Evolutionary conservation across 2,113 vertebrate species (phyloP).

Genomic region (Tragulus kanchil): DNA sequence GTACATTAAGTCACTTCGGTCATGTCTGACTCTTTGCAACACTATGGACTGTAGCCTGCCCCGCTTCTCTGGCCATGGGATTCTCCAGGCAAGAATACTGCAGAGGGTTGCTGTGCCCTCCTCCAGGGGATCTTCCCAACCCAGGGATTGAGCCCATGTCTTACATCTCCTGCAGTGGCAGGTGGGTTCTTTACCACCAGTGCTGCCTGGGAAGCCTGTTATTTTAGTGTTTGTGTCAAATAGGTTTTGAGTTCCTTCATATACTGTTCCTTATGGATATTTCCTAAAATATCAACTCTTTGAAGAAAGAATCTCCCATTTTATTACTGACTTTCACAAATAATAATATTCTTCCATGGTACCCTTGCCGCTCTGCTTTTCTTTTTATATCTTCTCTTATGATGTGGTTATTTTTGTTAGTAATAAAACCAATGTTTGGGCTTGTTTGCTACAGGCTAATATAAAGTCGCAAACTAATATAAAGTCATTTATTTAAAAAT

Average conservation of each 20-base stretch:
- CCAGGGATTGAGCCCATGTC: neutral
- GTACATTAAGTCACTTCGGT: too few species aligned
- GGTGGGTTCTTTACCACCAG: neutral
- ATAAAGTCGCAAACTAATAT: constrained; percentile 5
- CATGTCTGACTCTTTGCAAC: neutral
- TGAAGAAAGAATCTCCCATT: neutral
- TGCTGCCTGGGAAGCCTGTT: neutral
- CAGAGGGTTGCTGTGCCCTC: neutral
- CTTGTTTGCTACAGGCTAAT: neutral
- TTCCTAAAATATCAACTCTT: neutral
- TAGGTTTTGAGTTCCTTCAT: neutral
- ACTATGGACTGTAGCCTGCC: neutral
- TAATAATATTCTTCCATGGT: neutral
- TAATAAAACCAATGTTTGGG: neutral
- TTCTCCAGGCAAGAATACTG: neutral
- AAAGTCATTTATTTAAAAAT: neutral
- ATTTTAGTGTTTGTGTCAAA: neutral
- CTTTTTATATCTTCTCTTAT: constrained; percentile 18
- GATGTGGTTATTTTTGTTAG: neutral
- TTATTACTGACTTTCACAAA: neutral
- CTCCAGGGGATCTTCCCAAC: neutral
- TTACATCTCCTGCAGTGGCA: neutral
- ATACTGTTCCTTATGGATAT: neutral
- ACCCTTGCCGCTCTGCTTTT: neutral
- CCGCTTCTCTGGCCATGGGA: neutral